A percentile compares a stretch with the other conserved stretches of the same genome.
phyloP scores from a whole-genome alignment of 2,113 vertebrate genomes.

The Microcebus griseorufus region DNA sequence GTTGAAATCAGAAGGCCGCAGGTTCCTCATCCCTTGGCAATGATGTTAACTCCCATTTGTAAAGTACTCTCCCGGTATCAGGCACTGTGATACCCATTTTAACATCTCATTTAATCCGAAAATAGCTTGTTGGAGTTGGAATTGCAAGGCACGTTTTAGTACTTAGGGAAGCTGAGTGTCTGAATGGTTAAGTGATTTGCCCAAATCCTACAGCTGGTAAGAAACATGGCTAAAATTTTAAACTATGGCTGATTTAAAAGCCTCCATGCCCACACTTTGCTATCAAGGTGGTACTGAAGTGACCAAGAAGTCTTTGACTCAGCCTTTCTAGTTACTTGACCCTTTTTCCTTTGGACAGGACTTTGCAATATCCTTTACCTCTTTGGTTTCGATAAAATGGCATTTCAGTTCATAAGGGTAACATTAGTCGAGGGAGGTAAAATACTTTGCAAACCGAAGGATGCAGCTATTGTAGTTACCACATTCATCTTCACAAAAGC shows the following conservation, averaged over 20 bases:
- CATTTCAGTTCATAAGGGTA: not conserved
- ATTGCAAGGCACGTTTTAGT: not conserved
- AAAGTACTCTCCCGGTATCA: not conserved
- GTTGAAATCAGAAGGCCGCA: no score
- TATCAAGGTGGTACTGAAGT: not conserved
- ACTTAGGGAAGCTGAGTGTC: not conserved
- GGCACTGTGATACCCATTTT: not conserved
- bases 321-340: not conserved
- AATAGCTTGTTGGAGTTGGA: not conserved
- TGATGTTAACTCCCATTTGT: not conserved
- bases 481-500: conserved; percentile 10
- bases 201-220: not conserved
- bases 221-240: not conserved
- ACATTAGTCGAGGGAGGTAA: not conserved
- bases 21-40: not conserved
- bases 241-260: not conserved
- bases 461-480: not conserved
- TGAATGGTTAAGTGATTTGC: not conserved
- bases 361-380: not conserved
- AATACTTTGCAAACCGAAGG: not conserved
- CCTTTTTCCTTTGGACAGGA: not conserved
- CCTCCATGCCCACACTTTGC: not conserved
- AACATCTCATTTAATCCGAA: conserved; percentile 45
- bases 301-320: not conserved
- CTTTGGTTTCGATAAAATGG: not conserved